phyloP scores from a whole-genome alignment of 2,888 invertebrate genomes.

The Calliphora vomitoria region DNA sequence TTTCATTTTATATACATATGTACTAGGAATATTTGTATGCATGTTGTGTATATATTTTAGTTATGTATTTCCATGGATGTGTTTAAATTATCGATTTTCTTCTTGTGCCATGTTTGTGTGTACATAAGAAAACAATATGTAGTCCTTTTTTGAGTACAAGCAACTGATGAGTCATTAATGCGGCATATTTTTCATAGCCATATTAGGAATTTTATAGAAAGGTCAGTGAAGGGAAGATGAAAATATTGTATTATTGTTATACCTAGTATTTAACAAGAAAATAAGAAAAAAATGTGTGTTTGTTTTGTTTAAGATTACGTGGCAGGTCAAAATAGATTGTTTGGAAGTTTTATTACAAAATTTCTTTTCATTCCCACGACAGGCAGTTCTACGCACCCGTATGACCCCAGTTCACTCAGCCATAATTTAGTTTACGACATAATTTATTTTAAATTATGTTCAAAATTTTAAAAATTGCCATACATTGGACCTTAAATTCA shows the following conservation, averaged over 20 bases:
- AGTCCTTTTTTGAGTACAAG: slow-evolving; percentile 43
- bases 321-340: too few relatives aligned
- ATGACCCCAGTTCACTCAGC: too few relatives aligned
- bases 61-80: slow-evolving; percentile 10
- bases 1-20: not conserved
- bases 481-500: too few relatives aligned
- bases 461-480: too few relatives aligned
- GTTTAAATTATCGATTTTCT: slow-evolving; percentile 46
- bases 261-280: not conserved
- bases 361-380: too few relatives aligned
- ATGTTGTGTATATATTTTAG: not conserved
- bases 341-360: too few relatives aligned
- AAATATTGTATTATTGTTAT: not conserved
- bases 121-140: slow-evolving; percentile 26
- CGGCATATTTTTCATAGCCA: slow-evolving; percentile 30
- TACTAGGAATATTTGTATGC: not conserved
- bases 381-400: too few relatives aligned
- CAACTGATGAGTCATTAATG: slow-evolving; percentile 64
- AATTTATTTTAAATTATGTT: not conserved
- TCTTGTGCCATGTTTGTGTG: not conserved
- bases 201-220: slow-evolving; percentile 1
- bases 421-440: too few relatives aligned
- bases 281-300: not conserved
- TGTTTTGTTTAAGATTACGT: not conserved
- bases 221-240: slow-evolving; percentile 2